phyloP scores from a whole-genome alignment of 1,140 invertebrate species.

The Pteromalus puparum region DNA sequence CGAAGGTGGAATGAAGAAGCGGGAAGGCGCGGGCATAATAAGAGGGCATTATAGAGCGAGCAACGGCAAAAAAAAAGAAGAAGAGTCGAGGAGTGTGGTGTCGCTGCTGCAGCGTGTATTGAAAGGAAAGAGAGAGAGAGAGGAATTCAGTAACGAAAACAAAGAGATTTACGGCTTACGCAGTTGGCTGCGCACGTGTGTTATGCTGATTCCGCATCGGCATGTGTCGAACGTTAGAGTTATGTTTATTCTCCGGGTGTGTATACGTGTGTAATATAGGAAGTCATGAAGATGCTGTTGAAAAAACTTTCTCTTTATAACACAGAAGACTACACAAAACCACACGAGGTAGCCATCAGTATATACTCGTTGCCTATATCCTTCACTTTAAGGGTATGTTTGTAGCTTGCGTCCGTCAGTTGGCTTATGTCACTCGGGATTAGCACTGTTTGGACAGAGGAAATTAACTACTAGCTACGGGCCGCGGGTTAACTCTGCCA shows the following conservation, averaged over 20 bases:
- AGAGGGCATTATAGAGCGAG: slow-evolving; percentile 24
- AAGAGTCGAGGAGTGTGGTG: not conserved
- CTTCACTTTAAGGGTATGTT: slow-evolving; percentile 58
- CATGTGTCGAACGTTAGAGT: slow-evolving; percentile 6
- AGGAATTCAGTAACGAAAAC: slow-evolving; percentile 35
- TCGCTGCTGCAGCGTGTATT: not conserved
- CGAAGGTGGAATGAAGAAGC: slow-evolving; percentile 5
- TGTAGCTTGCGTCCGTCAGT: slow-evolving; percentile 64
- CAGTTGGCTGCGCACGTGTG: not conserved
- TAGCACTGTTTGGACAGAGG: slow-evolving; percentile 74
- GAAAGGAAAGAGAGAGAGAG: not conserved
- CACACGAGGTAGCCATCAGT: not conserved
- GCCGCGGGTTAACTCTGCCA: slow-evolving; percentile 37
- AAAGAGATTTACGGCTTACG: slow-evolving; percentile 42
- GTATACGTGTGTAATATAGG: too few relatives aligned
- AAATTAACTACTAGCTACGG: slow-evolving; percentile 72
- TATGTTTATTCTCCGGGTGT: slow-evolving; percentile 18
- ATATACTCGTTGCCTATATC: not conserved
- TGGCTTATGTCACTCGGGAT: slow-evolving; percentile 74
- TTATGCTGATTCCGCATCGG: not conserved
- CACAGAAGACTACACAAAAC: too few relatives aligned
- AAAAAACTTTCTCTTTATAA: too few relatives aligned
- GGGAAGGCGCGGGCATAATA: slow-evolving; percentile 1
- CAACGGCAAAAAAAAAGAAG: not conserved
- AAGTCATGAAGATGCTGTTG: too few relatives aligned